These are phyloP conservation scores for Chrysomela aeneicollis DNA, from an alignment of 2,888 invertebrate species.

Conservation along the genomic window DNA sequence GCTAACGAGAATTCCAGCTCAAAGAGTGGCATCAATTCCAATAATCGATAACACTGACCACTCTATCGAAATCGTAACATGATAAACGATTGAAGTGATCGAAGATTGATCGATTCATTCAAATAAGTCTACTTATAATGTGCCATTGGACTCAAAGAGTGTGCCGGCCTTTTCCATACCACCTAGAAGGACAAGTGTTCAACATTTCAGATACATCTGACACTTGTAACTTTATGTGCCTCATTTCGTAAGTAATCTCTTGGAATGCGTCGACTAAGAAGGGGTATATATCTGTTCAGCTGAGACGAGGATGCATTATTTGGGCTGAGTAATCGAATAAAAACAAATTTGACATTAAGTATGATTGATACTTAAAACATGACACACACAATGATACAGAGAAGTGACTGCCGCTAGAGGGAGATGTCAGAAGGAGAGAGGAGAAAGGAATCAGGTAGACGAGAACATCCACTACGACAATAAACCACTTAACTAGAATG, in stretches of 20 bases:
- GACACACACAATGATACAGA: constrained; percentile 46
- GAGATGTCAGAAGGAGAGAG: constrained; percentile 18
- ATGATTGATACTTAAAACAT: constrained; percentile 57
- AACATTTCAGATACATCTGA: constrained; percentile 26
- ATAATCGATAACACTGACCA: background rate
- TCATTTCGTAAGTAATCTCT: constrained; percentile 45
- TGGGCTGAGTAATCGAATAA: constrained; percentile 52
- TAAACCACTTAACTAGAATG: constrained; percentile 63
- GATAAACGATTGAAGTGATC: background rate
- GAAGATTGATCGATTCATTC: background rate
- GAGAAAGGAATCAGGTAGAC: constrained; percentile 40
- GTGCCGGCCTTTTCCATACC: background rate
- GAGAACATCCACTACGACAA: constrained; percentile 56
- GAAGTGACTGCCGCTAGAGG: constrained; percentile 33
- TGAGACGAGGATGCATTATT: constrained; percentile 40
- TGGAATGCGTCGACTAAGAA: constrained; percentile 49
- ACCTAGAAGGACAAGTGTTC: background rate
- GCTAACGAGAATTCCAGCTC: constrained; percentile 29
- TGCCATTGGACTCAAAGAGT: background rate
- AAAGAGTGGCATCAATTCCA: constrained; percentile 30
- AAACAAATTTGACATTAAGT: constrained; percentile 58
- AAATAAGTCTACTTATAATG: background rate
- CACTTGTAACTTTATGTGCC: constrained; percentile 38
- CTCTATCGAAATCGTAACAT: background rate
- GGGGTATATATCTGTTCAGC: constrained; percentile 37